These are phyloP conservation scores for Drosophila sproati DNA, from an alignment of 1,140 invertebrate species.

Conservation along the genomic window DNA sequence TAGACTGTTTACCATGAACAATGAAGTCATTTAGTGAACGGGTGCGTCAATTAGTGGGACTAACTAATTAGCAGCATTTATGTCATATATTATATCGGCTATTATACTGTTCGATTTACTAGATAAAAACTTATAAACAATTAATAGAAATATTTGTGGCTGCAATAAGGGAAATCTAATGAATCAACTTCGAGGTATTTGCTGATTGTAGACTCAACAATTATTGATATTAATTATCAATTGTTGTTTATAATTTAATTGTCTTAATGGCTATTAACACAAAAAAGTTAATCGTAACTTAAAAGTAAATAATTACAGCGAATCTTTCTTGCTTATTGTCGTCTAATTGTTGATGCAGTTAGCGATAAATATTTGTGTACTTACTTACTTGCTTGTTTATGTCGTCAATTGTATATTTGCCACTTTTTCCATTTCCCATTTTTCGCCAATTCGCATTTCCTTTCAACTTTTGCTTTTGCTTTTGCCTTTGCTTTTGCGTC, in stretches of 20 bases:
- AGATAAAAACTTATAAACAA: constrained; percentile 2
- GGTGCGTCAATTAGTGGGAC: constrained; percentile 20
- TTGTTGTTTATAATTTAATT: not conserved
- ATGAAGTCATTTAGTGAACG: constrained; percentile 37
- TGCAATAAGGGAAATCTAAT: too few relatives aligned
- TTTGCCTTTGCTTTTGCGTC: constrained; percentile 17
- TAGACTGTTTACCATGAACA: constrained; percentile 32
- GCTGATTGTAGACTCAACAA: too few relatives aligned
- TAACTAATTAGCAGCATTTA: constrained; percentile 19
- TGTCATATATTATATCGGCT: constrained; percentile 26
- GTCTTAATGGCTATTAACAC: too few relatives aligned
- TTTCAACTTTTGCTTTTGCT: not conserved
- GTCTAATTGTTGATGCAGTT: constrained; percentile 40
- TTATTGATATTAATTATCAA: too few relatives aligned
- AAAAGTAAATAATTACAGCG: too few relatives aligned
- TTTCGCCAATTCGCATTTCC: constrained; percentile 21
- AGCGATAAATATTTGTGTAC: constrained; percentile 29
- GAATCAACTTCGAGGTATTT: too few relatives aligned
- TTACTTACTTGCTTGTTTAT: not conserved
- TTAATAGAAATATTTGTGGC: not conserved
- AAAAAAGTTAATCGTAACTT: too few relatives aligned
- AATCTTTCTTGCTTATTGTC: not conserved
- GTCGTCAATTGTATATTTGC: constrained; percentile 11
- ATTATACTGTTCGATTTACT: constrained; percentile 3
- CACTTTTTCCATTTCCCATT: not conserved